Percentiles rank a stretch among this genome's conserved stretches.
These are phyloP conservation scores for Ischnura elegans DNA, from an alignment of 2,888 invertebrate genomes.

Conservation along the genomic window DNA sequence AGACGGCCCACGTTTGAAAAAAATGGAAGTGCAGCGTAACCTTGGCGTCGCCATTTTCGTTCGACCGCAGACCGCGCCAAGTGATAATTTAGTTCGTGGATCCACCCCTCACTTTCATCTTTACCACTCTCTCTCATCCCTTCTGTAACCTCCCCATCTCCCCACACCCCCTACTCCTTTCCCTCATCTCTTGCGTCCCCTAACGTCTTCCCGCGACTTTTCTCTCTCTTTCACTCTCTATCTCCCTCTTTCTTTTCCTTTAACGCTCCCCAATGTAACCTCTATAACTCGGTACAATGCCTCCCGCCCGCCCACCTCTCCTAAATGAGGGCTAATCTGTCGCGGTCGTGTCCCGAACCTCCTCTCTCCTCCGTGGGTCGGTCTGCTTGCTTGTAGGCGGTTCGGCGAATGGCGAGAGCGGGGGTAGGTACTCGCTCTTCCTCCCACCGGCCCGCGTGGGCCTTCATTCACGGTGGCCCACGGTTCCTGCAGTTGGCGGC, in stretches of 20 bases:
- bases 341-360: neutral
- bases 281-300: neutral
- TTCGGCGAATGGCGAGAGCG: neutral
- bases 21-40: conserved; percentile 16
- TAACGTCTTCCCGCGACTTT: neutral
- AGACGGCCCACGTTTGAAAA: neutral
- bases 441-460: neutral
- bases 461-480: neutral
- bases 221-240: neutral
- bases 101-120: conserved; percentile 31
- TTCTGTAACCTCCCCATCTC: neutral
- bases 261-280: neutral
- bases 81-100: conserved; percentile 31
- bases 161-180: neutral
- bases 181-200: neutral
- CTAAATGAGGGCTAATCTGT: neutral
- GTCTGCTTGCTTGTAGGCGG: neutral
- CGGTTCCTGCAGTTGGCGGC: neutral
- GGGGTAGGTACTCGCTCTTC: neutral
- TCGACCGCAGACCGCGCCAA: conserved; percentile 22
- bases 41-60: conserved; percentile 11
- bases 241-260: neutral
- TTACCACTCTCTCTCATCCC: neutral
- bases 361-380: neutral
- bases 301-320: neutral